A percentile compares a stretch with the other conserved stretches of the same genome.
phyloP scores from a whole-genome alignment of 2,113 vertebrate species.

The Crotalus helleri region DNA sequence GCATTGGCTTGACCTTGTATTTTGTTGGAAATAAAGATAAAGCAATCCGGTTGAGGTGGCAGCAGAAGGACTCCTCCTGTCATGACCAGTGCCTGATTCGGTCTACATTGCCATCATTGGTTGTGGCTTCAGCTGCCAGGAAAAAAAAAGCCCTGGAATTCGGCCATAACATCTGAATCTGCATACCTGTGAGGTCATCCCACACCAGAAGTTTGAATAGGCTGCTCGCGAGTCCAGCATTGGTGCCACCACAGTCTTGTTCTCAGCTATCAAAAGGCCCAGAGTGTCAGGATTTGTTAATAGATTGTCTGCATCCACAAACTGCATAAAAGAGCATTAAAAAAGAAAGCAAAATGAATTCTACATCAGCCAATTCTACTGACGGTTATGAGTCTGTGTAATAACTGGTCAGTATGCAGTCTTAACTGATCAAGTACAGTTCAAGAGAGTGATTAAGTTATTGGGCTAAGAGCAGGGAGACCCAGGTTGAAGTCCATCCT shows the following conservation, averaged over 20 bases:
- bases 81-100: neutral
- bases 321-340: constrained; percentile 53
- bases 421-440: neutral
- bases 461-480: neutral
- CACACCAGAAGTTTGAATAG: constrained; percentile 96
- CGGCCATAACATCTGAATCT: neutral
- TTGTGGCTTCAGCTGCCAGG: neutral
- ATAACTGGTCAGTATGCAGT: neutral
- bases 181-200: constrained; percentile 87
- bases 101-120: neutral
- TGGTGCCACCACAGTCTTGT: constrained; percentile 87
- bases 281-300: constrained; percentile 80
- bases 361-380: neutral
- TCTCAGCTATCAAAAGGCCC: constrained; percentile 81
- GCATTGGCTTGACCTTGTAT: neutral
- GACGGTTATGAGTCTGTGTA: no score
- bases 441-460: neutral
- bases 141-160: neutral
- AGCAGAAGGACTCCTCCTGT: neutral
- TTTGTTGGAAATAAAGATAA: neutral
- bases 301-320: constrained; percentile 86
- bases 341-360: neutral
- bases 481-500: neutral
- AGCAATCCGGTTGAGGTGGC: neutral
- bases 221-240: constrained; percentile 91